A percentile compares a stretch with the other conserved stretches of the same genome.
phyloP scores from a whole-genome alignment of 2,113 vertebrate genomes.

The Pandion haliaetus region DNA sequence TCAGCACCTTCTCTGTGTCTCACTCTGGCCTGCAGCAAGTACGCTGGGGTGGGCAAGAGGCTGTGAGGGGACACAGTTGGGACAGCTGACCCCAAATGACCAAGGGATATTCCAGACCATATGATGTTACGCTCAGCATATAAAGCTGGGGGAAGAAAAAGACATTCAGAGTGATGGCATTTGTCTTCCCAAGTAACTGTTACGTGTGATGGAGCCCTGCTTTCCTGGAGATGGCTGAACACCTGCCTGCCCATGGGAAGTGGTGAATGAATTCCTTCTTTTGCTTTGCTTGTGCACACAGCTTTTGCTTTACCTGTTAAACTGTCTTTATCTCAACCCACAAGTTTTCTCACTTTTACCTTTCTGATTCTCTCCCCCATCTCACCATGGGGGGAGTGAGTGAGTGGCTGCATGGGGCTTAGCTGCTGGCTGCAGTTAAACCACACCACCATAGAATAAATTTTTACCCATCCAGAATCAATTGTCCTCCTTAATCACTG shows the following conservation, averaged over 20 bases:
- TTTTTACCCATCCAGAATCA: neutral
- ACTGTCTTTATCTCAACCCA: neutral
- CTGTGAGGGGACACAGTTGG: neutral
- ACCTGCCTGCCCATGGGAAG: neutral
- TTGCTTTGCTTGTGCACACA: neutral
- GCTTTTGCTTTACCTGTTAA: neutral
- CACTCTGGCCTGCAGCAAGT: neutral
- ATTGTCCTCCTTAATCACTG: neutral
- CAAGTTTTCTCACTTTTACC: neutral
- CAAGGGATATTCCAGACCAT: neutral
- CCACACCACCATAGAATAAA: neutral
- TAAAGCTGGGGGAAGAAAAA: neutral
- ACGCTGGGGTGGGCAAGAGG: neutral
- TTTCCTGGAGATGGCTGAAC: neutral
- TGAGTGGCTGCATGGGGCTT: neutral
- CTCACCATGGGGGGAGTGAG: neutral
- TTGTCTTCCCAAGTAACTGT: rapidly evolving
- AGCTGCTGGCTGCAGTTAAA: neutral
- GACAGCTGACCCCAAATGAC: neutral
- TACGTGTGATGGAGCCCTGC: rapidly evolving
- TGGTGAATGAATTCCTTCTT: neutral
- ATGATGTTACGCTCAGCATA: neutral
- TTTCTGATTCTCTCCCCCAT: neutral
- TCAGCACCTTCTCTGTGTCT: neutral
- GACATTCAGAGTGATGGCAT: rapidly evolving